Conservation (phyloP, 1,140 invertebrate genomes). For the Melipona quadrifasciata region DNA sequence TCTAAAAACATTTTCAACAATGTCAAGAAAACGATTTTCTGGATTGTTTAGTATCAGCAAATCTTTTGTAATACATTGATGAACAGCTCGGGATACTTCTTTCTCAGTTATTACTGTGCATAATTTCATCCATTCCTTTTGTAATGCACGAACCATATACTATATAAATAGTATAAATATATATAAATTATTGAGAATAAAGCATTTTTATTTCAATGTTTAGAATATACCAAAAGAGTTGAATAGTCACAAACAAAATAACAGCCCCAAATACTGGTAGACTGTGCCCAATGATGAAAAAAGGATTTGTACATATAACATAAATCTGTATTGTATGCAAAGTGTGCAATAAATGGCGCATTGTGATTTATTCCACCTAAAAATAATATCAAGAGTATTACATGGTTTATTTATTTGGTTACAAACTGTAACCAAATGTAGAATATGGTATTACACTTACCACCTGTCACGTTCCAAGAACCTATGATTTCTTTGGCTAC, state of each 20-base stretch:
- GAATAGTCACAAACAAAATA: slow-evolving; percentile 73
- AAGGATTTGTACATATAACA: slow-evolving; percentile 79
- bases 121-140: slow-evolving; percentile 77
- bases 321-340: slow-evolving; percentile 66
- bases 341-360: slow-evolving; percentile 67
- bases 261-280: slow-evolving; percentile 79
- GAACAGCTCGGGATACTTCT: slow-evolving; percentile 77
- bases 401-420: background rate
- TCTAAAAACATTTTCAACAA: slow-evolving; percentile 52
- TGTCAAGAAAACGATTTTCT: slow-evolving; percentile 62
- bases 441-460: slow-evolving; percentile 20
- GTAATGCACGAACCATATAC: slow-evolving; percentile 72
- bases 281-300: slow-evolving; percentile 72
- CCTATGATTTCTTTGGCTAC: slow-evolving; percentile 68
- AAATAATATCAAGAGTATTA: slow-evolving; percentile 23
- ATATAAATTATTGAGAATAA: background rate
- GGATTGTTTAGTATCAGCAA: slow-evolving; percentile 56
- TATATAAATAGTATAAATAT: slow-evolving; percentile 45
- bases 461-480: slow-evolving; percentile 55
- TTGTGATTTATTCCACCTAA: slow-evolving; percentile 70
- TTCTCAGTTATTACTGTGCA: slow-evolving; percentile 73
- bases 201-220: background rate
- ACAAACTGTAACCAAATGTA: background rate
- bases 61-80: slow-evolving; percentile 73
- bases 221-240: slow-evolving; percentile 63